These are phyloP conservation scores for Cosmorhoe ocellata DNA, from an alignment of 2,888 invertebrate genomes.

Conservation along the genomic window DNA sequence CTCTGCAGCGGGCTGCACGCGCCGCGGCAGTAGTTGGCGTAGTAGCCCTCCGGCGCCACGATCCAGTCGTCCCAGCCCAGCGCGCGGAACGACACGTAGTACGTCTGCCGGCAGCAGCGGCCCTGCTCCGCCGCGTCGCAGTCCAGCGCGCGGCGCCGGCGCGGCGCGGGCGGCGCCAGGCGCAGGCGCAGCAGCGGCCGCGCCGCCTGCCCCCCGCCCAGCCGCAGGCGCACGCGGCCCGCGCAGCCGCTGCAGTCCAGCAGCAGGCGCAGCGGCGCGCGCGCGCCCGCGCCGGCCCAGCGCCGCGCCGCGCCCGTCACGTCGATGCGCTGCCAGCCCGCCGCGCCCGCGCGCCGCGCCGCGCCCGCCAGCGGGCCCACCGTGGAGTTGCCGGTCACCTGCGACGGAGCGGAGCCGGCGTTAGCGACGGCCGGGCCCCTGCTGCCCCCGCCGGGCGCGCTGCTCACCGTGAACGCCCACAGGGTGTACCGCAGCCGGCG, in stretches of 20 bases:
- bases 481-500: slow-evolving; percentile 82
- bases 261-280: slow-evolving; percentile 85
- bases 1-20: slow-evolving; percentile 93
- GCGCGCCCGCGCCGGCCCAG: slow-evolving; percentile 84
- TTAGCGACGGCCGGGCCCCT: too few relatives aligned
- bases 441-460: too few relatives aligned
- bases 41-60: slow-evolving; percentile 94
- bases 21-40: slow-evolving; percentile 96
- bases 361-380: slow-evolving; percentile 75
- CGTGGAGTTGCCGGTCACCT: slow-evolving; percentile 83
- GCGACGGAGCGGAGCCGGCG: not conserved
- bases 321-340: slow-evolving; percentile 93
- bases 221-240: slow-evolving; percentile 86
- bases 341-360: slow-evolving; percentile 31
- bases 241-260: slow-evolving; percentile 94
- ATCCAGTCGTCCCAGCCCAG: slow-evolving; percentile 98
- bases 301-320: slow-evolving; percentile 89
- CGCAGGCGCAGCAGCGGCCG: slow-evolving; percentile 92
- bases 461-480: slow-evolving; percentile 85
- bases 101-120: slow-evolving; percentile 92
- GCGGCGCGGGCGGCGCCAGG: slow-evolving; percentile 86
- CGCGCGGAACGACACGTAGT: slow-evolving; percentile 95
- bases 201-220: slow-evolving; percentile 83
- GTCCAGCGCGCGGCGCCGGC: slow-evolving; percentile 91
- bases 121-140: slow-evolving; percentile 84